Percentiles rank a stretch among this genome's conserved stretches.
Conservation (phyloP, 2,888 invertebrate species). For the Synanthedon andrenaeformis region DNA sequence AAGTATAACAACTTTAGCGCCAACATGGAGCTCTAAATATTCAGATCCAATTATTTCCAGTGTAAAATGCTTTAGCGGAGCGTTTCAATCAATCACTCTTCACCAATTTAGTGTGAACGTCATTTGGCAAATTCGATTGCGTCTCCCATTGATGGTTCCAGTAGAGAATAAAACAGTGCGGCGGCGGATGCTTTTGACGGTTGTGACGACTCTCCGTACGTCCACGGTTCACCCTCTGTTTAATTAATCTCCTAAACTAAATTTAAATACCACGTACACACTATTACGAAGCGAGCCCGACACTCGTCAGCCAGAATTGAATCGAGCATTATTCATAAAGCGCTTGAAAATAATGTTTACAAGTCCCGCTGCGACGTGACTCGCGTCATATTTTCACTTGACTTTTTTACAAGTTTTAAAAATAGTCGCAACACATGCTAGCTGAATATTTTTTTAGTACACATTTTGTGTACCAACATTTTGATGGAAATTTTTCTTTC, state of each 20-base stretch:
- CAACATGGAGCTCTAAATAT: constrained; percentile 28
- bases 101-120: constrained; percentile 57
- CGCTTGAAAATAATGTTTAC: constrained; percentile 21
- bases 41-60: constrained; percentile 45
- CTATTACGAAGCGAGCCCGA: constrained; percentile 19
- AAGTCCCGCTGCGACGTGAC: constrained; percentile 9
- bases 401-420: constrained; percentile 8
- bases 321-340: constrained; percentile 30
- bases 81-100: constrained; percentile 61
- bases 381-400: constrained; percentile 17
- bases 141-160: constrained; percentile 44
- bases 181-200: constrained; percentile 53
- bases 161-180: constrained; percentile 54
- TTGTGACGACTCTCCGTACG: constrained; percentile 39
- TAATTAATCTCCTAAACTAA: constrained; percentile 62
- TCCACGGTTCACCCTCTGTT: constrained; percentile 26
- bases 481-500: no score
- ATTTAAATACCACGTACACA: constrained; percentile 42
- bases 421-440: no score
- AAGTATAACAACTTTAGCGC: background rate
- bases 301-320: constrained; percentile 30
- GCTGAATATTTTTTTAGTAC: no score
- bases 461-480: no score
- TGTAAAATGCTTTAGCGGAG: constrained; percentile 43
- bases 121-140: constrained; percentile 63